These are phyloP conservation scores for Sarcophaga rosellei DNA, from an alignment of 2,888 invertebrate genomes.

Conservation along the genomic window DNA sequence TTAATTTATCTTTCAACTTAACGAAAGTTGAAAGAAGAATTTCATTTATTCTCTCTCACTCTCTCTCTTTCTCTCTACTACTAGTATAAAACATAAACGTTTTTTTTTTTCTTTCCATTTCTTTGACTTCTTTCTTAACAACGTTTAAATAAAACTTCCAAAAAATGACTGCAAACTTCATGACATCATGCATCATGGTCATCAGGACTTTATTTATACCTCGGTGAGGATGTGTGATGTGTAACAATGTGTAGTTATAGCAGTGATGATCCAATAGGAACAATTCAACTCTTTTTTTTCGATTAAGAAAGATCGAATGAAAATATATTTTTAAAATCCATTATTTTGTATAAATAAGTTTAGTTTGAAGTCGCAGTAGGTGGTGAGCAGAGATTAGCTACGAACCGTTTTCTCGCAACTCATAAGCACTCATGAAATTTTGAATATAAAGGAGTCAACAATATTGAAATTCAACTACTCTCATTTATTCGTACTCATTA, in stretches of 20 bases:
- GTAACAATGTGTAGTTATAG: not conserved
- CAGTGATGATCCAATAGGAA: constrained; percentile 19
- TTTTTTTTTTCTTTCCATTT: not conserved
- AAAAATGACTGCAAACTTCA: constrained; percentile 61
- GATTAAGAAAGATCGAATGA: too few species aligned
- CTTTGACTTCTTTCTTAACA: constrained; percentile 13
- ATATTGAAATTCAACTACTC: too few species aligned
- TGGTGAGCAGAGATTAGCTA: too few species aligned
- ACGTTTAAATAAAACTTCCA: constrained; percentile 24
- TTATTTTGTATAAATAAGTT: too few species aligned
- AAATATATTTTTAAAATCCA: too few species aligned
- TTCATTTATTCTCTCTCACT: constrained; percentile 3
- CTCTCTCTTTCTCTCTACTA: not conserved
- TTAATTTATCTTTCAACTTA: constrained; percentile 68
- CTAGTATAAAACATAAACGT: not conserved
- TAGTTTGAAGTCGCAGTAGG: too few species aligned
- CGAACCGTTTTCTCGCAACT: too few species aligned
- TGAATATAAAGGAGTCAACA: too few species aligned
- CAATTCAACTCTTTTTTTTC: not conserved
- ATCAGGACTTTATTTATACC: constrained; percentile 60
- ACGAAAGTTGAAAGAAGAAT: constrained; percentile 57
- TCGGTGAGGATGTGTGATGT: constrained; percentile 28
- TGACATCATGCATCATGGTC: constrained; percentile 67
- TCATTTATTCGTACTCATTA: too few species aligned
- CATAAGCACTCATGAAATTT: too few species aligned